phyloP scores from a whole-genome alignment of 2,888 invertebrate genomes.

The Teinopalpus imperialis region DNA sequence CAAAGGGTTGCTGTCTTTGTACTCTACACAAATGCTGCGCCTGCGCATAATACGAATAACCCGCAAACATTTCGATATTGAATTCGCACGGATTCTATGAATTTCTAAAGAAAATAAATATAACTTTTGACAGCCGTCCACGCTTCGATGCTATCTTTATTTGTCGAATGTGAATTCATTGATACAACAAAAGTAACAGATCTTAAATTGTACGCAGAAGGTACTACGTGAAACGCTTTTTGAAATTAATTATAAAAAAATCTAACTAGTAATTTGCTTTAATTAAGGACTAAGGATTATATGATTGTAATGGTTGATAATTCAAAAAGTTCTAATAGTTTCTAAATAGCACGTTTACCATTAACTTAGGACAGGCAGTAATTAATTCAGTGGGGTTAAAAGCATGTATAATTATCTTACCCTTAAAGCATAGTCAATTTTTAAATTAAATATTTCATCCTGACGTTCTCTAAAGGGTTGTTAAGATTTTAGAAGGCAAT shows the following conservation, averaged over 20 bases:
- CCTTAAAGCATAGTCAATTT: slow-evolving; percentile 17
- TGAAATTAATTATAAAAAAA: slow-evolving; percentile 15
- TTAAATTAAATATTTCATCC: slow-evolving; percentile 24
- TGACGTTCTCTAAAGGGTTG: slow-evolving; percentile 16
- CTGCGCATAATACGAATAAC: slow-evolving; percentile 56
- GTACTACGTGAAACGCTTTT: neutral
- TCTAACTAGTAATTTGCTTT: too few species aligned
- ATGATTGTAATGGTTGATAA: slow-evolving; percentile 48
- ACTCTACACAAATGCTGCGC: slow-evolving; percentile 52
- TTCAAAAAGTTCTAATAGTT: slow-evolving; percentile 72
- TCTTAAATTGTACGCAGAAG: slow-evolving; percentile 22
- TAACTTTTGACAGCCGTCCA: slow-evolving; percentile 77
- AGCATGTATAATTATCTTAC: slow-evolving; percentile 38
- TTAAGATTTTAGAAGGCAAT: slow-evolving; percentile 6
- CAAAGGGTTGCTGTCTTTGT: slow-evolving; percentile 77
- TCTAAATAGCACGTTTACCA: slow-evolving; percentile 70
- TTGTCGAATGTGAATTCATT: slow-evolving; percentile 64
- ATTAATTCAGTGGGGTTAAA: slow-evolving; percentile 63
- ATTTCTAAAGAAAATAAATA: slow-evolving; percentile 81
- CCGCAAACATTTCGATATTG: slow-evolving; percentile 73
- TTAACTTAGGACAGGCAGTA: slow-evolving; percentile 67
- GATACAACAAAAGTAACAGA: slow-evolving; percentile 48
- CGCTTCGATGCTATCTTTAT: slow-evolving; percentile 71
- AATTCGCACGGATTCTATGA: slow-evolving; percentile 76
- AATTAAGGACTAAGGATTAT: too few species aligned